phyloP scores from a whole-genome alignment of 2,888 invertebrate species.

The Polietes domitor region DNA sequence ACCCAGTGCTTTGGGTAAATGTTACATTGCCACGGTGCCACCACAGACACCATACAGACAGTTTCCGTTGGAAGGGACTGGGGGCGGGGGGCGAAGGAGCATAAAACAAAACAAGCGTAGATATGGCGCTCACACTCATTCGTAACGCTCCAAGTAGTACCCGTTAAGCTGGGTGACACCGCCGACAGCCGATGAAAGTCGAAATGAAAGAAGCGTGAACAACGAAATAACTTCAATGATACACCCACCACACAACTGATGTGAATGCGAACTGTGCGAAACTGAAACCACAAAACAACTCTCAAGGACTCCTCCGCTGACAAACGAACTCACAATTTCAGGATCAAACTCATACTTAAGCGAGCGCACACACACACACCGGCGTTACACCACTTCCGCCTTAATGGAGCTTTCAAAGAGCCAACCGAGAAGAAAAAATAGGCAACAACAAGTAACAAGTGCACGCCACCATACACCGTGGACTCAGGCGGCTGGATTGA shows the following conservation, averaged over 20 bases:
- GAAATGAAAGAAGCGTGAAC: slow-evolving; percentile 65
- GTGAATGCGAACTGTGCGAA: slow-evolving; percentile 43
- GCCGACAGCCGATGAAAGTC: slow-evolving; percentile 44
- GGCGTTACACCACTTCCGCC: slow-evolving; percentile 66
- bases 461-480: slow-evolving; percentile 45
- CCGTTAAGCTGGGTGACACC: slow-evolving; percentile 49
- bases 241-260: not conserved
- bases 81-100: not conserved
- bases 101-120: slow-evolving; percentile 46
- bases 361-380: too few species aligned
- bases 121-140: not conserved
- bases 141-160: slow-evolving; percentile 21
- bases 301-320: slow-evolving; percentile 70
- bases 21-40: slow-evolving; percentile 35
- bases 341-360: slow-evolving; percentile 69
- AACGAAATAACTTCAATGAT: slow-evolving; percentile 46
- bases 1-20: slow-evolving; percentile 26
- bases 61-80: too few species aligned
- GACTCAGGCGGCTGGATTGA: not conserved
- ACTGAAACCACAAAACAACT: slow-evolving; percentile 67
- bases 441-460: slow-evolving; percentile 50
- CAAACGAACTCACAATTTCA: slow-evolving; percentile 73
- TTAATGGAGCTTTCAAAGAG: slow-evolving; percentile 51
- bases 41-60: not conserved
- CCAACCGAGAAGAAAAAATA: slow-evolving; percentile 23